A percentile compares a stretch with the other conserved stretches of the same genome.
phyloP scores from a whole-genome alignment of 2,888 invertebrate species.

The Pseudolycoriella hygida region DNA sequence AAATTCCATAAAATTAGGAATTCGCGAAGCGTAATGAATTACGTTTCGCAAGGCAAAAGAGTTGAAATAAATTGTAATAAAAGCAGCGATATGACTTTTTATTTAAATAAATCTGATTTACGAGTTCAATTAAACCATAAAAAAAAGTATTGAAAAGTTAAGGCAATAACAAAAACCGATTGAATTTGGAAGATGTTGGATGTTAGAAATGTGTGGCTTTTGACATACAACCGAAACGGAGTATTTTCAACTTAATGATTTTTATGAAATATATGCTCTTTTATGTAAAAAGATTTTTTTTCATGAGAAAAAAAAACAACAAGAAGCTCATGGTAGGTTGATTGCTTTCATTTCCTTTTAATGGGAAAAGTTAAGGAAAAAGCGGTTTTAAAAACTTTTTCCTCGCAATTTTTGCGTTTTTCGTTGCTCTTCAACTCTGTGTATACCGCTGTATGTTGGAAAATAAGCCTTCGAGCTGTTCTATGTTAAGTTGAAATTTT shows the following conservation, averaged over 20 bases:
- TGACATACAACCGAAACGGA: no score
- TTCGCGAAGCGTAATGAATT: slow-evolving; percentile 4
- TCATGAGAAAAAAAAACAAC: background rate
- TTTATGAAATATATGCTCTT: no score
- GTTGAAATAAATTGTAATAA: slow-evolving; percentile 2
- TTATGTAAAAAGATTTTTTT: no score
- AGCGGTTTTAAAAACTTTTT: background rate
- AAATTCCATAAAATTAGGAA: slow-evolving; percentile 3
- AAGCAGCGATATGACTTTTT: background rate
- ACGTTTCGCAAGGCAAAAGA: slow-evolving; percentile 1
- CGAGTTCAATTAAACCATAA: slow-evolving; percentile 2
- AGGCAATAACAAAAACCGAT: background rate
- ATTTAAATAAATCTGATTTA: slow-evolving; percentile 3
- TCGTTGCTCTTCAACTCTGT: background rate
- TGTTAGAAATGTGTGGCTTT: no score
- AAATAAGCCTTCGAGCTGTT: background rate
- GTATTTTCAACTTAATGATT: no score
- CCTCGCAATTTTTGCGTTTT: background rate
- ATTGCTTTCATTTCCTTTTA: slow-evolving; percentile 3
- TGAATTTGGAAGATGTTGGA: background rate
- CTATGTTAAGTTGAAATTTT: background rate
- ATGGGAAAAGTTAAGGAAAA: slow-evolving; percentile 2
- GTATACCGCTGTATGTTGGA: no score
- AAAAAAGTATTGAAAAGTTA: no score
- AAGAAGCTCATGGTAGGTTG: slow-evolving; percentile 1